Conservation (phyloP, 2,797 vertebrate species). For the Tokudaia tokunoshimensis region DNA sequence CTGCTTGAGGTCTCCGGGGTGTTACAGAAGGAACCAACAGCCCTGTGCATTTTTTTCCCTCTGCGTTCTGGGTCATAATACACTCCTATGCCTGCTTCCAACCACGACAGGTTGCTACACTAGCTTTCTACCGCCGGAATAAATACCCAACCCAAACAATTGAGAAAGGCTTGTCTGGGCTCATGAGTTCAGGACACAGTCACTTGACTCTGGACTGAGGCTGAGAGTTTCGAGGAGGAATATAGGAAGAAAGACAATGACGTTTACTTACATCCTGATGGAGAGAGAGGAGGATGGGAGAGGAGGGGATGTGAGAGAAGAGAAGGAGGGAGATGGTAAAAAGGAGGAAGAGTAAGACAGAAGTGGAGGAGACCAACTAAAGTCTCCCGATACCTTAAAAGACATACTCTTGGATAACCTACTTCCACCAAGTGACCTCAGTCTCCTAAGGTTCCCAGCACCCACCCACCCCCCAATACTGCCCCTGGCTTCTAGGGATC, state of each 20-base stretch:
- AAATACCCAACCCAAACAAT: neutral
- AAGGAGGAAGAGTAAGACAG: neutral
- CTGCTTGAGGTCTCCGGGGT: no score
- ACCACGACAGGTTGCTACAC: neutral
- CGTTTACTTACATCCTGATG: neutral
- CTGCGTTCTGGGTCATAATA: neutral
- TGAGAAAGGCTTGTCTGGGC: neutral
- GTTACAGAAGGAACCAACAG: neutral
- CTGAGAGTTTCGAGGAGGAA: neutral
- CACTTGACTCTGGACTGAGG: neutral
- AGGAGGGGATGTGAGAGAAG: neutral
- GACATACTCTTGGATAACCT: neutral
- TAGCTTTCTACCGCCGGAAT: neutral
- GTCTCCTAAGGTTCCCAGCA: neutral
- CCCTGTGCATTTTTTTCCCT: rapidly evolving
- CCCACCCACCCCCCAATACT: no score
- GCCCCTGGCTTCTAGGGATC: neutral
- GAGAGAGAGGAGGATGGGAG: neutral
- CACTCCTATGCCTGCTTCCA: neutral
- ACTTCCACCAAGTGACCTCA: neutral
- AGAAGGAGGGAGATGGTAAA: neutral
- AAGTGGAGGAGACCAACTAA: neutral
- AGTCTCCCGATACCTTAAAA: neutral
- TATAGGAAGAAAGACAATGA: neutral
- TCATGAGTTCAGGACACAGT: neutral